phyloP scores from a whole-genome alignment of 2,888 invertebrate species.

The Spilosoma lubricipeda region DNA sequence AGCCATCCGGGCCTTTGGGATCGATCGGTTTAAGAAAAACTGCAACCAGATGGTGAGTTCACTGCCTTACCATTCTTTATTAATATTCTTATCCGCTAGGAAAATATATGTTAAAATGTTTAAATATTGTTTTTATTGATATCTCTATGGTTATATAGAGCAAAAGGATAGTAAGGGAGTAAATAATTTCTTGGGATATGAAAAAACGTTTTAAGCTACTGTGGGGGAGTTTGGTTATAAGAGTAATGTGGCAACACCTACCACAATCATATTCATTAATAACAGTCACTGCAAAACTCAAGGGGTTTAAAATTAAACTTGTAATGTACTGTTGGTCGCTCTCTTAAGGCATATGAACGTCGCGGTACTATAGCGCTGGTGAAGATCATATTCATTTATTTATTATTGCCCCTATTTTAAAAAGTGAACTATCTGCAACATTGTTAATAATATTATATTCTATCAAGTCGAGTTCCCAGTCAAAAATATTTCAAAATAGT shows the following conservation, averaged over 20 bases:
- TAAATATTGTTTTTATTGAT: neutral
- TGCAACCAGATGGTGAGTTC: conserved; percentile 90
- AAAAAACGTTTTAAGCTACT: neutral
- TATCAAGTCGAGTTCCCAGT: neutral
- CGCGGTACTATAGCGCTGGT: neutral
- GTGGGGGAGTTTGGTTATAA: neutral
- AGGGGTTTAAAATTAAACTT: no score
- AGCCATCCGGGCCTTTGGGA: conserved; percentile 95
- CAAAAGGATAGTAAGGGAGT: no score
- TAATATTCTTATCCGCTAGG: neutral
- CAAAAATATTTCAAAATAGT: neutral
- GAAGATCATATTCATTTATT: neutral
- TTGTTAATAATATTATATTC: no score
- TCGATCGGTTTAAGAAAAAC: conserved; percentile 96
- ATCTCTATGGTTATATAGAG: no score
- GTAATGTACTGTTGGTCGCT: no score
- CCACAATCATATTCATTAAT: neutral
- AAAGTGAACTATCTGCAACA: no score
- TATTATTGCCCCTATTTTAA: no score
- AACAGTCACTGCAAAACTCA: neutral
- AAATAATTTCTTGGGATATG: neutral
- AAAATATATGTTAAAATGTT: neutral
- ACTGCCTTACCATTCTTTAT: neutral
- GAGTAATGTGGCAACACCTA: neutral
- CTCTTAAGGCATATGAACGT: no score